phyloP scores from a whole-genome alignment of 2,797 vertebrate genomes.

The Geranospiza caerulescens region DNA sequence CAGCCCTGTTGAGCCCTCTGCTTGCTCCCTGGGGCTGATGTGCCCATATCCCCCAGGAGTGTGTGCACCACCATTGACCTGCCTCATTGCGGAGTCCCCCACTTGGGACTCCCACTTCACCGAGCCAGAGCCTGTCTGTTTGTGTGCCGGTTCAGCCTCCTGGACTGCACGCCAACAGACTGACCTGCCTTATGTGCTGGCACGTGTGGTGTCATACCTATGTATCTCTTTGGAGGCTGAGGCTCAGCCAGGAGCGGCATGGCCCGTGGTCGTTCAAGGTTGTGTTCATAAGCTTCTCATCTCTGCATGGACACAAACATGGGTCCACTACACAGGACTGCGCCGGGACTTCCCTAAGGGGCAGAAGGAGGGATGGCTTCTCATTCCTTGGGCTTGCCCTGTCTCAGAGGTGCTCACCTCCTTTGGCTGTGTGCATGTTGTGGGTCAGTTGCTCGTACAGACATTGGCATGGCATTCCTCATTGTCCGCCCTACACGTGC shows the following conservation, averaged over 20 bases:
- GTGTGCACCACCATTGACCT: background rate
- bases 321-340: background rate
- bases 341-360: background rate
- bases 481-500: fast-evolving
- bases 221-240: too few species aligned
- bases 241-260: fast-evolving
- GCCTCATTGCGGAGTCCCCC: background rate
- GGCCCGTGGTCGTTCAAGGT: fast-evolving
- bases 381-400: background rate
- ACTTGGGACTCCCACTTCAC: background rate
- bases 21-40: background rate
- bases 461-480: background rate
- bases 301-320: background rate
- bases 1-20: background rate
- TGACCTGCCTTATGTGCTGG: background rate
- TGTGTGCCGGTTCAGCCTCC: background rate
- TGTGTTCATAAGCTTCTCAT: background rate
- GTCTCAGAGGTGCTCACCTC: background rate
- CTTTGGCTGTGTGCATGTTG: fast-evolving
- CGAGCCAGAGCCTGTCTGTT: fast-evolving
- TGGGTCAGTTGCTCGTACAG: background rate
- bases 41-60: fast-evolving
- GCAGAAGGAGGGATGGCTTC: background rate
- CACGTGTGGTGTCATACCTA: fast-evolving
- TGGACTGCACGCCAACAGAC: too few species aligned